Percentiles rank a stretch among this genome's conserved stretches.
These are phyloP conservation scores for Embiotoca jacksoni DNA, from an alignment of 2,113 vertebrate species.

Conservation along the genomic window DNA sequence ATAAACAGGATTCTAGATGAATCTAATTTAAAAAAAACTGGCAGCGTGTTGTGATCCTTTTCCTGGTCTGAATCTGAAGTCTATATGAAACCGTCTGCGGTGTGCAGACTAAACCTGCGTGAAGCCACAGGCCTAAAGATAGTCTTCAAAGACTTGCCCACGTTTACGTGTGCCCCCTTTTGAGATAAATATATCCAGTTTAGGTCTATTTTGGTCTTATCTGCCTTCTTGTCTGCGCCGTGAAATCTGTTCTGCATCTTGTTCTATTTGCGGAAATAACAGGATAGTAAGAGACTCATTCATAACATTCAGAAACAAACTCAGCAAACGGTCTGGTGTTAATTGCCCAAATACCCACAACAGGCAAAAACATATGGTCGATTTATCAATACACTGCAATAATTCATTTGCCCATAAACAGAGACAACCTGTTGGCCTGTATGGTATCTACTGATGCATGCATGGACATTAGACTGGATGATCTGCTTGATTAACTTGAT, in stretches of 20 bases:
- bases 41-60: background rate
- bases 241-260: background rate
- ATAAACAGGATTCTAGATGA: background rate
- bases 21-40: background rate
- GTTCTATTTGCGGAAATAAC: background rate
- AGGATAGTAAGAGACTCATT: background rate
- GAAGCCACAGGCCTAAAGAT: constrained; percentile 37
- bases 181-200: background rate
- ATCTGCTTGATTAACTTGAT: constrained; percentile 4
- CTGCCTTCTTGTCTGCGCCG: background rate
- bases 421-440: background rate
- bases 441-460: background rate
- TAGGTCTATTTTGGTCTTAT: background rate
- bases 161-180: background rate
- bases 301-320: constrained; percentile 3
- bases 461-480: background rate
- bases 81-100: background rate
- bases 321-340: background rate
- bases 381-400: background rate
- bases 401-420: background rate
- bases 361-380: background rate
- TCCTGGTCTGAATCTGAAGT: constrained; percentile 1
- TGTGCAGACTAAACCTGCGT: constrained; percentile 26
- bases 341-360: background rate
- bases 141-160: background rate